phyloP scores from a whole-genome alignment of 2,113 vertebrate genomes.

The Taurulus bubalis region DNA sequence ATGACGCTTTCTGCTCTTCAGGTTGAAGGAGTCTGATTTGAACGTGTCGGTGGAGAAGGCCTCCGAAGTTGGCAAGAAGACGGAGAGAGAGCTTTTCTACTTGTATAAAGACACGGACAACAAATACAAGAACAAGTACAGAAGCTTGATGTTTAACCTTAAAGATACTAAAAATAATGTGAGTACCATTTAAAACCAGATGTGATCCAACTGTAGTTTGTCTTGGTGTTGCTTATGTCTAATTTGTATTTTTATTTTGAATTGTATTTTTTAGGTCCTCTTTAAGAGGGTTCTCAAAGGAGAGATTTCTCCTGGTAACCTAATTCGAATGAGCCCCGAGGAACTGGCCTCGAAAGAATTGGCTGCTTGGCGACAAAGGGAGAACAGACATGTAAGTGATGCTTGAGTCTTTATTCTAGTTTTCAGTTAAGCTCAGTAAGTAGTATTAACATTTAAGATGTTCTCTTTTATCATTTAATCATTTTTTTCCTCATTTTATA shows the following conservation, averaged over 20 bases:
- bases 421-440: neutral
- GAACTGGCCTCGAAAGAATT: conserved; percentile 97
- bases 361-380: conserved; percentile 96
- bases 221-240: neutral
- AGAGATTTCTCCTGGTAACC: conserved; percentile 93
- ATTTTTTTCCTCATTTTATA: conserved; percentile 64
- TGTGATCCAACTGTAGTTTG: neutral
- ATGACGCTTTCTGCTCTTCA: conserved; percentile 63
- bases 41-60: conserved; percentile 92
- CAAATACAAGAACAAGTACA: conserved; percentile 99
- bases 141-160: conserved; percentile 98
- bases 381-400: conserved; percentile 94
- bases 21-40: conserved; percentile 92
- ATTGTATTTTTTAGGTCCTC: conserved; percentile 84
- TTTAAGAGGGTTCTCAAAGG: conserved; percentile 96
- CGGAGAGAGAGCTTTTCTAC: conserved; percentile 94
- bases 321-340: conserved; percentile 98
- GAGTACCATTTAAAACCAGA: conserved; percentile 68
- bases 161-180: conserved; percentile 98
- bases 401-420: no score
- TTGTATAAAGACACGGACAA: conserved; percentile 97
- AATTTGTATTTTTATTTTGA: neutral
- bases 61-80: conserved; percentile 92
- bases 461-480: neutral
- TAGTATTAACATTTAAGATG: neutral